Base-by-base conservation (phyloP, 2,113 vertebrate genomes). In the Oceanites oceanicus region DNA sequence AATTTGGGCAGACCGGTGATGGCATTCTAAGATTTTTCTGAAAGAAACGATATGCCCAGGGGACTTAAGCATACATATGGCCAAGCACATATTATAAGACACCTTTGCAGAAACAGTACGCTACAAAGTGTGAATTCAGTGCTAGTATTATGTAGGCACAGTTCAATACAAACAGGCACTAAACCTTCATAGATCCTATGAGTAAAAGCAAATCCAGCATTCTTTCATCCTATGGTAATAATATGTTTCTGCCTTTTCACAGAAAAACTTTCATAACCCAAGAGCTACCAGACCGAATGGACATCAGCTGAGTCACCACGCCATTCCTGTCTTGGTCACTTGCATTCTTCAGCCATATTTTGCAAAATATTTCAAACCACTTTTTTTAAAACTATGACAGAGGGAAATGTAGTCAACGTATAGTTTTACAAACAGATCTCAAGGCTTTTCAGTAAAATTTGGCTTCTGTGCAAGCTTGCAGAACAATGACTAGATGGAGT, bases 401-500 rank as follows among this genome's bases (percentile, higher is more conserved):
- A 86, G n/a, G 72, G 68, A 95, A 96, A 96, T 78, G 32, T 88
- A 91, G 95, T 95, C 79, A 94, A 72, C 59, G 58, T 72, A 19
- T 2, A 91, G n/a, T 59, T 94, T 93, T 70, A 67, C 84, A 89
- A 89, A 92, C 72, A 82, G 47, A 85, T 91, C 86, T 96, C 75
- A 73, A 86, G 73, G 59, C 68, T 87, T 73, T 88, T 86, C 77
- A 95, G 91, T 77, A 95, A 97, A 97, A 91, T 92, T 85, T 94
- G 71, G 81, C 82, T 82, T 84, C 96, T 95, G 88, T 94, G 45
- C 25, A 81, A 97, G 86, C 53, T 92, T 13, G 15, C n/a, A 83
- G 65, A 96, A 93, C 92, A 93, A 94, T 72, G 91, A 89, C 72
- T 95, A 96, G 96, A 97, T 92, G 89, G 86, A 97, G 89, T 92